Percentiles rank a stretch among this genome's conserved stretches.
Evolutionary conservation across 2,113 vertebrate species (phyloP).

Genomic region (Daboia siamensis): DNA sequence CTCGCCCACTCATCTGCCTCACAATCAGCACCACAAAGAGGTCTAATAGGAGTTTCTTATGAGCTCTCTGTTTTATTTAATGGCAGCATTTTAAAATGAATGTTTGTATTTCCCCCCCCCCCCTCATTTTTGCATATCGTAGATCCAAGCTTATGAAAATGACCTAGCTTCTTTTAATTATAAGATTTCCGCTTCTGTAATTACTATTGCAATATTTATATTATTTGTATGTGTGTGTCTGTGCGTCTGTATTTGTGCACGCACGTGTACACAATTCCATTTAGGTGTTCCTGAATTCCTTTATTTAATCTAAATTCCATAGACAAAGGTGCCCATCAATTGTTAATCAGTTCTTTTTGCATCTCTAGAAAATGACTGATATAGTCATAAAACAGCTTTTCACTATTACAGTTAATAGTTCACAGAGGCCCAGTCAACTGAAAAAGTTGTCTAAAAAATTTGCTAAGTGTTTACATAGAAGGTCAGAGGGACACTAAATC

Average conservation of each 20-base stretch:
- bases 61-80: neutral
- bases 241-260: too few species aligned
- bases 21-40: neutral
- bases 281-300: neutral
- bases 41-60: neutral
- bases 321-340: neutral
- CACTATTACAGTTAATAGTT: neutral
- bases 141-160: neutral
- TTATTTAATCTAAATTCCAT: neutral
- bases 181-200: neutral
- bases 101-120: neutral
- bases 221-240: neutral
- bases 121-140: neutral
- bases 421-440: neutral
- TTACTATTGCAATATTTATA: neutral
- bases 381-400: neutral
- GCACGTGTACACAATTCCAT: neutral
- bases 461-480: neutral
- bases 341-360: neutral
- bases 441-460: neutral
- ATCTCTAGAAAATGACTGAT: neutral
- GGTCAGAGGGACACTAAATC: neutral
- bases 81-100: neutral
- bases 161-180: neutral
- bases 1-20: neutral